Evolutionary conservation across 1,140 invertebrate genomes (phyloP), one percentile per base, ranked within the genome.

Genomic region (Hyphantria cunea): DNA sequence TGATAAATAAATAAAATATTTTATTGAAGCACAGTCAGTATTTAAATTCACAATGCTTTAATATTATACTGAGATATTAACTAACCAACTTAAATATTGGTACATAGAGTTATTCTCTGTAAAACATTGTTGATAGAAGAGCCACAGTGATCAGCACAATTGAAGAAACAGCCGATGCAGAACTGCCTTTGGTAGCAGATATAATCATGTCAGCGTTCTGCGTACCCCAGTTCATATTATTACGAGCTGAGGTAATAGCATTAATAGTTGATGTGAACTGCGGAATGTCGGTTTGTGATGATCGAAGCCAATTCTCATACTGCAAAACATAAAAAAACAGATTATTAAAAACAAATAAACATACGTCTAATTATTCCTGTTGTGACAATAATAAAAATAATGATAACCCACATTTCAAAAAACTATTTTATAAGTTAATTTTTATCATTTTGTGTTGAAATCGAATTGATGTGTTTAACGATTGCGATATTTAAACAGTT

Each of bases 221-320:
- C n/a, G 68, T 73, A 0, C 83, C 86, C 84, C 84, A 87, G 0
- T 56, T 71, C 8, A 86, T 87, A 42, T 86, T 89, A 13, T 17
- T 68, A 0, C 84, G 64, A 2, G 84, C 80, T 8, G 78, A 74
- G 6, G n/a, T 70, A 25, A 89, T 85, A 10, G 78, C 74, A 9
- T 74, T 74, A 10, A 86, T 65, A 0, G 80, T 75, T 6, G 66
- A 64, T 17, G 32, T 68, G 55, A 59, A 87, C 34, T 86, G 78
- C 0, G 66, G 56, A 39, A 65, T 60, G 6, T 61, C 54, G 0
- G 17, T 44, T 50, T 89, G 84, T 0, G 80, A 80, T 13, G 64
- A 65, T 0, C 54, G 65, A 5, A 90, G 75, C 86, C 86, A 88
- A 3, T 64, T 11, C 66, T 90, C 82, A 15, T 80, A 86, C 86